Evolutionary conservation across 2,888 invertebrate species (phyloP).

Genomic region (Emesis furor): DNA sequence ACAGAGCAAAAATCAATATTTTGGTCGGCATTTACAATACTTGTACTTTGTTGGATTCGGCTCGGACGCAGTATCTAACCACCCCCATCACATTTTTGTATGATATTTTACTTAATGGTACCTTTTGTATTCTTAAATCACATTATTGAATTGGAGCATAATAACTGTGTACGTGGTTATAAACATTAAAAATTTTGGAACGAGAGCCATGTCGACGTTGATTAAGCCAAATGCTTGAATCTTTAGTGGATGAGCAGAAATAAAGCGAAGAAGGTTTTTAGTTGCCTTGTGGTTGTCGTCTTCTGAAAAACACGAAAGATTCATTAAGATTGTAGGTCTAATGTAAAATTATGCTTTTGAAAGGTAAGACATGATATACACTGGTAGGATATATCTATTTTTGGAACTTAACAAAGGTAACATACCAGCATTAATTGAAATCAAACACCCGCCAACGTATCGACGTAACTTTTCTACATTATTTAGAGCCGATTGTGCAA

Average conservation of each 20-base stretch:
- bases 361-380: too few species aligned
- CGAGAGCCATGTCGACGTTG: slow-evolving; percentile 78
- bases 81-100: too few species aligned
- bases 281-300: background rate
- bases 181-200: slow-evolving; percentile 77
- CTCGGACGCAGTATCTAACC: too few species aligned
- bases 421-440: background rate
- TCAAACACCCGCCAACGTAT: background rate
- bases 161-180: slow-evolving; percentile 80
- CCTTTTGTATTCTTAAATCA: too few species aligned
- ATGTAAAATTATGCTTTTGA: background rate
- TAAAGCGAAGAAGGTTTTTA: slow-evolving; percentile 76
- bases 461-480: background rate
- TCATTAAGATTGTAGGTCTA: too few species aligned
- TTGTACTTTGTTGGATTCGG: too few species aligned
- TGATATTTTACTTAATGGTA: too few species aligned
- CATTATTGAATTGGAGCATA: slow-evolving; percentile 17
- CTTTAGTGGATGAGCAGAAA: slow-evolving; percentile 74
- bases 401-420: background rate
- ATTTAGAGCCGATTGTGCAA: slow-evolving; percentile 10
- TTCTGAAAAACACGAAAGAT: background rate
- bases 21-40: too few species aligned
- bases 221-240: slow-evolving; percentile 75
- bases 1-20: too few species aligned
- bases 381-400: background rate